Evolutionary conservation across 2,888 invertebrate species (phyloP).

Genomic region (Sycophila texana): DNA sequence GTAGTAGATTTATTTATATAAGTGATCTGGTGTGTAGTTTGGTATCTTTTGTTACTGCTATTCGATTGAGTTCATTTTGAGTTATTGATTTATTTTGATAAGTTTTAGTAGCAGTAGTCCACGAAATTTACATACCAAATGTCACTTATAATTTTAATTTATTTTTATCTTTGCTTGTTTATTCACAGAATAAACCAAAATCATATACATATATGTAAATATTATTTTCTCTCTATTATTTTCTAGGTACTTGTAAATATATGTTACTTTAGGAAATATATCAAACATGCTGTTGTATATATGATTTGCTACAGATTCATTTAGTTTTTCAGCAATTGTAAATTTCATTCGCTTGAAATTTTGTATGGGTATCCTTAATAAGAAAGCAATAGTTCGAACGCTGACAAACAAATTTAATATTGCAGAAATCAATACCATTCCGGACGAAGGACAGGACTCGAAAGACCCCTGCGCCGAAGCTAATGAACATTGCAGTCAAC

Average conservation of each 20-base stretch:
- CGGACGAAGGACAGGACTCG: constrained; percentile 66
- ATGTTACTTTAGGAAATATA: constrained; percentile 4
- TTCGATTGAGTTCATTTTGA: neutral
- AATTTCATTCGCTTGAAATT: constrained; percentile 4
- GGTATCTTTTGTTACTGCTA: neutral
- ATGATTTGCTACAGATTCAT: constrained; percentile 25
- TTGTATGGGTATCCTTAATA: neutral
- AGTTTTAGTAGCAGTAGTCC: neutral
- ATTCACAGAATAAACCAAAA: neutral
- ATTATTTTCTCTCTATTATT: constrained; percentile 18
- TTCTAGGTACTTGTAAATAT: neutral
- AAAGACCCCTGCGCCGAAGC: constrained; percentile 79
- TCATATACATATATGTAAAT: constrained; percentile 36
- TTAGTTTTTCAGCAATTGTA: constrained; percentile 2
- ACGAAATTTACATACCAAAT: constrained; percentile 3
- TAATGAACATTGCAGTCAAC: constrained; percentile 79
- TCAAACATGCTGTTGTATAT: constrained; percentile 31
- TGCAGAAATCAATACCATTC: constrained; percentile 54
- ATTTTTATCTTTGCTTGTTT: constrained; percentile 21
- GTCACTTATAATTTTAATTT: neutral
- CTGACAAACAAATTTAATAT: constrained; percentile 10
- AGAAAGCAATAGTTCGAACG: no score
- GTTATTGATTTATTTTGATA: neutral
- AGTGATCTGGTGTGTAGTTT: constrained; percentile 32
- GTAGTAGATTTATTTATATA: constrained; percentile 10